Percentiles rank a stretch among this genome's conserved stretches.
These are phyloP conservation scores for Muscina levida DNA, from an alignment of 2,888 invertebrate species.

Conservation along the genomic window DNA sequence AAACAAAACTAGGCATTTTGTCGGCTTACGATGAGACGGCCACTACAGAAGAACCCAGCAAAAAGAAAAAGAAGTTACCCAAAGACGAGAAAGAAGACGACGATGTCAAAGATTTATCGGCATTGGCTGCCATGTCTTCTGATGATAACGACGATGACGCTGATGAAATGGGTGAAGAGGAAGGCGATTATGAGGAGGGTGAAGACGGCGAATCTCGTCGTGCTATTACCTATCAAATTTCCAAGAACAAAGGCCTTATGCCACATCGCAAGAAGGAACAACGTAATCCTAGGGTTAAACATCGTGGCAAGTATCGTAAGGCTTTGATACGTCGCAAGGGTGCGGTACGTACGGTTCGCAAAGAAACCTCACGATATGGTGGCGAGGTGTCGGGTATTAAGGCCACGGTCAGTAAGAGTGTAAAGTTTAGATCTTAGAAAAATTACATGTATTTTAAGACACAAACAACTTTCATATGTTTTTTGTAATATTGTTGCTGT, in stretches of 20 bases:
- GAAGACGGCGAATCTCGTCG: conserved; percentile 83
- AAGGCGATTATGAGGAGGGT: conserved; percentile 75
- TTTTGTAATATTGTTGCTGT: not conserved
- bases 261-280: conserved; percentile 94
- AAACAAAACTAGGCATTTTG: conserved; percentile 69
- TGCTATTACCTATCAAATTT: conserved; percentile 94
- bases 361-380: conserved; percentile 89
- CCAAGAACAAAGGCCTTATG: conserved; percentile 96
- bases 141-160: conserved; percentile 80
- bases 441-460: not conserved
- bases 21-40: conserved; percentile 45
- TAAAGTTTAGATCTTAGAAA: conserved; percentile 85
- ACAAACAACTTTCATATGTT: not conserved
- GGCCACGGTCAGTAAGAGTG: conserved; percentile 91
- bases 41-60: not conserved
- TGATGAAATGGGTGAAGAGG: conserved; percentile 79
- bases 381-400: conserved; percentile 98
- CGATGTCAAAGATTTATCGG: conserved; percentile 71
- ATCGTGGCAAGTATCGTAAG: conserved; percentile 94
- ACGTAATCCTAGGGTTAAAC: conserved; percentile 96
- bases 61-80: conserved; percentile 64
- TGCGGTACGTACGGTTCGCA: conserved; percentile 91
- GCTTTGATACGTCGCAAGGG: conserved; percentile 96
- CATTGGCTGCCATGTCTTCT: conserved; percentile 58
- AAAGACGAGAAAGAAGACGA: conserved; percentile 79